These are phyloP conservation scores for Thinocorus orbignyianus DNA, from an alignment of 2,113 vertebrate genomes.

Conservation along the genomic window DNA sequence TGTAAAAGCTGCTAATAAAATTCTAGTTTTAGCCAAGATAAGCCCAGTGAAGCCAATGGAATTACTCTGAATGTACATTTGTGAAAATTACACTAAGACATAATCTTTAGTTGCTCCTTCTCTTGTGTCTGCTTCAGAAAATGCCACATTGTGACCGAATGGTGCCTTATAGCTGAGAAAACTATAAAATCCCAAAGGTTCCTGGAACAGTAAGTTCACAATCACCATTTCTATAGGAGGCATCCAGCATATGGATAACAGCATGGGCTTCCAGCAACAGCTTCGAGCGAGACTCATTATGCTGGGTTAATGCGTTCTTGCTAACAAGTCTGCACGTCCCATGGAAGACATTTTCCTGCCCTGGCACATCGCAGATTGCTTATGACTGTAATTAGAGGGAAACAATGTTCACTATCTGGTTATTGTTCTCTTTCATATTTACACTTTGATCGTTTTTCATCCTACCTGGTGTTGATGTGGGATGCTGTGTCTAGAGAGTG, in stretches of 20 bases:
- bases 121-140: not conserved
- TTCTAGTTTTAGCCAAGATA: not conserved
- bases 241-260: slow-evolving; percentile 49
- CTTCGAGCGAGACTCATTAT: not conserved
- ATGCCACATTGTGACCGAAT: not conserved
- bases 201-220: not conserved
- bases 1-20: not conserved
- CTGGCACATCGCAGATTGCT: not conserved
- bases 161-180: not conserved
- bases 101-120: not conserved
- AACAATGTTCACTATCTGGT: not conserved
- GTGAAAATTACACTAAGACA: not conserved
- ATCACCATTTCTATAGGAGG: not conserved
- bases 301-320: slow-evolving; percentile 1
- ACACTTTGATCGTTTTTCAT: not conserved
- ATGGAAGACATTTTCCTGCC: not conserved
- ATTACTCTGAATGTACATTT: not conserved
- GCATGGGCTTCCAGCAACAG: not conserved
- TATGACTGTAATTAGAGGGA: not conserved
- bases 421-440: not conserved
- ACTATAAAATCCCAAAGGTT: not conserved
- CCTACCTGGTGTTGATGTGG: not conserved
- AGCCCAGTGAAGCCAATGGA: not conserved
- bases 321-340: not conserved
- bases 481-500: not conserved